A percentile compares a stretch with the other conserved stretches of the same genome.
Conservation (phyloP, 1,140 invertebrate species). For the Nixonia krombeini region DNA sequence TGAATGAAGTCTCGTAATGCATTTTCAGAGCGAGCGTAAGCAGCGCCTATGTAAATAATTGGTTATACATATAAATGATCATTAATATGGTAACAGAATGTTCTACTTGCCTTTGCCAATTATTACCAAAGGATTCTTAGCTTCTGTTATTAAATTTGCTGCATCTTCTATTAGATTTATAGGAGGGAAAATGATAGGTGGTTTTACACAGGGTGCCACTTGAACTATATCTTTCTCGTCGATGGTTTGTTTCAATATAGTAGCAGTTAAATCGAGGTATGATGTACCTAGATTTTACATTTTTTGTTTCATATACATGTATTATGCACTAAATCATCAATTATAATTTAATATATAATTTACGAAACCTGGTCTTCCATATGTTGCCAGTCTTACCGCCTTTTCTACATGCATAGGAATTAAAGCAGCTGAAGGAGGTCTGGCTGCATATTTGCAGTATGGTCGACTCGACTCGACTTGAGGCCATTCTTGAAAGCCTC, state of each 20-base stretch:
- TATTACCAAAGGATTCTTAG: conserved; percentile 88
- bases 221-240: conserved; percentile 64
- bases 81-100: no score
- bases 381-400: conserved; percentile 86
- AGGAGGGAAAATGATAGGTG: conserved; percentile 81
- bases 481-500: conserved; percentile 95
- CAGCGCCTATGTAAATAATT: conserved; percentile 77
- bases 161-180: conserved; percentile 78
- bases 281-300: conserved; percentile 82
- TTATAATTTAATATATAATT: neutral
- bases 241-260: conserved; percentile 76
- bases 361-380: conserved; percentile 83
- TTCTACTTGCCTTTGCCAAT: conserved; percentile 85
- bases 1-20: conserved; percentile 80
- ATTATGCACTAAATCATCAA: neutral
- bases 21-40: conserved; percentile 85
- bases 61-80: no score
- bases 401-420: conserved; percentile 95
- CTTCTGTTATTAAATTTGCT: conserved; percentile 77
- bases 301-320: no score
- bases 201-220: conserved; percentile 70
- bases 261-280: conserved; percentile 93
- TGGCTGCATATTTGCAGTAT: conserved; percentile 92
- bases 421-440: conserved; percentile 84
- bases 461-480: conserved; percentile 88